Base-by-base conservation (phyloP, 2,113 vertebrate genomes). In the Todiramphus saurophagus region DNA sequence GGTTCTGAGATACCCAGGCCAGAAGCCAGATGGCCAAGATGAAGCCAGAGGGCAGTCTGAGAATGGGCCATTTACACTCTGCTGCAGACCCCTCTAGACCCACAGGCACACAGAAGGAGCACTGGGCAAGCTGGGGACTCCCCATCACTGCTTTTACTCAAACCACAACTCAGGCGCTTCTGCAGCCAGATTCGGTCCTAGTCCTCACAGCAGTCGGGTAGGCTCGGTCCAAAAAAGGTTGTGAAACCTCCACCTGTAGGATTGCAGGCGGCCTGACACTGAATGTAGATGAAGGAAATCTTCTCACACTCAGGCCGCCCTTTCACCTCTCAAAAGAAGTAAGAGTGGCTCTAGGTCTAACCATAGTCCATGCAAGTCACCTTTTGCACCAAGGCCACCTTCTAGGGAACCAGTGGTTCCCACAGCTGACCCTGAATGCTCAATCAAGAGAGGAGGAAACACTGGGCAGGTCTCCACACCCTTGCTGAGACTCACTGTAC, bases 291-390 rank as follows among this genome's bases (percentile, higher is more conserved):
- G 23, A 62, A 82, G 33, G 33, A 89, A 89, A 84, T 41, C 33
- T 74, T 64, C 51, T 56, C 23, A 0, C 83, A 87, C 35, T 60
- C 3, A 2, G 20, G 20, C 25, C 1, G 3, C 87, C 46, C 77
- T 97, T 96, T 96, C 69, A 92, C 64, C 76, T 74, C 84, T 83
- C 66, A 82, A 87, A 83, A 94, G 35, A 95, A 90, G 89, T 88
- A 84, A 89, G 73, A 95, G 83, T 82, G 33, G n/a, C 56, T 72
- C 37, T 69, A 68, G 53, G 16, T 70, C 69, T 78, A 43, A 72
- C 59, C 20, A 51, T 25, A 58, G 11, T 27, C 15, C 1, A 3
- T 37, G 8, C 1, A 4, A 73, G 16, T 19, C 5, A 1, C 16
- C 20, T 87, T 85, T 60, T 43, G 48, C 58, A 78, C 46, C 15